Evolutionary conservation across 2,113 vertebrate species (phyloP).

Genomic region (Bubo bubo): DNA sequence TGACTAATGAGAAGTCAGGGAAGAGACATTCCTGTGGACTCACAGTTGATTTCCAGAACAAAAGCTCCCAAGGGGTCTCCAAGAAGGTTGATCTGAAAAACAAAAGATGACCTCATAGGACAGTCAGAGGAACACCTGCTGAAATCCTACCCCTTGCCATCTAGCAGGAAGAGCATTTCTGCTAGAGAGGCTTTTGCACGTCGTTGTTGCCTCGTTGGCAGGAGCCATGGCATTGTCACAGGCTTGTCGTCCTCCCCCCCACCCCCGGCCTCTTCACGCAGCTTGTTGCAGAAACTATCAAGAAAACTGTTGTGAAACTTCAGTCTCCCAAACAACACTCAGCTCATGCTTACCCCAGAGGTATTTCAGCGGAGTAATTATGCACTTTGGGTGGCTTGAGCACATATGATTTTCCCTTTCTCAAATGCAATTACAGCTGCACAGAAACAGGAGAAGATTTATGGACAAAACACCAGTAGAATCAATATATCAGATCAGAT

Average conservation of each 20-base stretch:
- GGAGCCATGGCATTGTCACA: fast-evolving
- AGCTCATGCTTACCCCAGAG: background rate
- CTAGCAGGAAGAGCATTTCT: background rate
- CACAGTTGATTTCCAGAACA: background rate
- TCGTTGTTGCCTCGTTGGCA: fast-evolving
- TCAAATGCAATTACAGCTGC: background rate
- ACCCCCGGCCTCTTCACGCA: too few relatives aligned
- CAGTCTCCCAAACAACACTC: fast-evolving
- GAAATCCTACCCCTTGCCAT: fast-evolving
- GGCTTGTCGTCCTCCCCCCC: background rate
- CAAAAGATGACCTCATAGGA: background rate
- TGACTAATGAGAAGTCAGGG: background rate
- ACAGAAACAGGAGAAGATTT: background rate
- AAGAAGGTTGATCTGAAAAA: background rate
- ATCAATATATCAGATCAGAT: background rate
- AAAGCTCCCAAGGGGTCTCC: background rate
- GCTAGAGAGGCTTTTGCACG: background rate
- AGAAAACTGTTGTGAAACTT: background rate
- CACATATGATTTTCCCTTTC: background rate
- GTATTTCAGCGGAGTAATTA: background rate
- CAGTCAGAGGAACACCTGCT: background rate
- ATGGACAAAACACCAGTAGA: background rate
- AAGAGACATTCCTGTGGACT: background rate
- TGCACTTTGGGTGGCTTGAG: background rate
- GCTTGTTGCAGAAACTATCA: too few relatives aligned